Evolutionary conservation across 2,888 invertebrate genomes (phyloP), one percentile per base, ranked within the genome.

Genomic region (Dynastes maya): DNA sequence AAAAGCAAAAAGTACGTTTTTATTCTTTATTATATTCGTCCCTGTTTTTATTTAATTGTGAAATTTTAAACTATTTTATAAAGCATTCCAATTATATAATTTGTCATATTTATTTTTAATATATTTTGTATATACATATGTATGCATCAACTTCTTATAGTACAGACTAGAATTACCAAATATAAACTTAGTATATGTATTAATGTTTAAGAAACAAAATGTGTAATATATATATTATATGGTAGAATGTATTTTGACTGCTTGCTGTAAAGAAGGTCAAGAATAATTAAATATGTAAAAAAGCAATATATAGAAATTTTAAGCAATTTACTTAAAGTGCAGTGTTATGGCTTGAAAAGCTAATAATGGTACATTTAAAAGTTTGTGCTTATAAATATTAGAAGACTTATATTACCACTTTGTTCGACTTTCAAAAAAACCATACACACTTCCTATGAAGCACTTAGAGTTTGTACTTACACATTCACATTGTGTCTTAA

Each of bases 81-180:
- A 65, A 76, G 32, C 51, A 27, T 76, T 58, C 51, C 53, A 61
- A 75, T 75, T 77, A 51, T 27, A 58, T 58, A 58, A 58, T 79
- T 79, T 82, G 76, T 81, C 80, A 80, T 81, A 79, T 82, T 83
- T 83, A 83, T 84, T 85, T 82, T 80, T 82, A 83, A 84, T 85
- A 85, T 83, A 84, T 45, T 84, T 86, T 88, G 87, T 87, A 88
- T 82, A 87, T 87, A 37, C 32, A 87, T 87, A 37, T 6, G 32
- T 37, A 86, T 77, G 8, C 55, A 63, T 75, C 72, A 58, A 82
- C 81, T 55, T 45, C 58, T 49, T 61, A 58, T 58, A 74, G 72
- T 84, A 88, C 89, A 88, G 89, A 88, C 89, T 89, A 89, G 89
- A 86, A 88, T 27, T 88, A 89, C 89, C 89, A 89, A 89, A 88